phyloP scores from a whole-genome alignment of 2,113 vertebrate genomes.

The Diphyllodes magnificus region DNA sequence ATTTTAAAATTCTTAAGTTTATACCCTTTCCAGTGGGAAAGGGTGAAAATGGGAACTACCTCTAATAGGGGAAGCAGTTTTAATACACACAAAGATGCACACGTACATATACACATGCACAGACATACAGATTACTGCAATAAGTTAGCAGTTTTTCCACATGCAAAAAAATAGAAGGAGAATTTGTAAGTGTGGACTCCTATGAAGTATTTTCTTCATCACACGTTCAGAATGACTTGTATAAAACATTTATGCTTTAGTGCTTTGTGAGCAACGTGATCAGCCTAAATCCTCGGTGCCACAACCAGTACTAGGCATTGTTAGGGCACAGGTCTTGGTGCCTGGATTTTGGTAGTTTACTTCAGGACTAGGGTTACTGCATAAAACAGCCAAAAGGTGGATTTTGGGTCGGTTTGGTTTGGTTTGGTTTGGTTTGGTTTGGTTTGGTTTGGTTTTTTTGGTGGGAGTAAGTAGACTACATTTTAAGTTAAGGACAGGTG shows the following conservation, averaged over 20 bases:
- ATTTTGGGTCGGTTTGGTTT: background rate
- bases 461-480: background rate
- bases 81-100: background rate
- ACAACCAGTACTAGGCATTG: background rate
- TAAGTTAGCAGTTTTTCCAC: background rate
- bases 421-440: background rate
- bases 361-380: background rate
- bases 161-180: background rate
- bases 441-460: background rate
- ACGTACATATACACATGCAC: rapidly evolving
- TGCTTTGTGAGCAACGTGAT: background rate
- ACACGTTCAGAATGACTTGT: rapidly evolving
- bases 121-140: background rate
- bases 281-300: background rate
- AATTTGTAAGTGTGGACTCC: background rate
- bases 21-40: background rate
- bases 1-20: background rate
- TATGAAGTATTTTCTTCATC: background rate
- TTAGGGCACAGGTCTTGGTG: background rate
- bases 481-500: background rate
- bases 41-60: background rate
- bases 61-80: background rate
- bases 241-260: background rate
- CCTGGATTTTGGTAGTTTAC: background rate
- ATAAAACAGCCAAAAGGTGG: background rate